Evolutionary conservation across 2,888 invertebrate species (phyloP), one percentile per base, ranked within the genome.

Genomic region (Trachelus stipa): DNA sequence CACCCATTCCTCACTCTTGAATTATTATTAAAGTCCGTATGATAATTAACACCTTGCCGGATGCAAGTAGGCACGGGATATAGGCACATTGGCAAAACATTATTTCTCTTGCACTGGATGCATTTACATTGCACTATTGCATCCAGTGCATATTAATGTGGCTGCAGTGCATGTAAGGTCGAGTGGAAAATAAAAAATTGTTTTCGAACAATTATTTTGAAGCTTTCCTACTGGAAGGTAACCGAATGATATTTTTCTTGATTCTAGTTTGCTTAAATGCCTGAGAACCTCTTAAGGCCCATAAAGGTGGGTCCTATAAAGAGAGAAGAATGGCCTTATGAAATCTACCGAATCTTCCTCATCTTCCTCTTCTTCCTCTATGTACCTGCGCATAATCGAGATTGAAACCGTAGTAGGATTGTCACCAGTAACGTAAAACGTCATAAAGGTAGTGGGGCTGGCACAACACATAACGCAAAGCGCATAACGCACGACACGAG

Each of bases 401-500:
- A 85, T 84, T 86, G 83, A 83, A 84, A 83, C 83, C 82, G 82
- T 81, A 34, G 77, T 81, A 82, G 80, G 83, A 85, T 83, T 81
- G 83, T 86, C 83, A 82, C 83, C 83, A 81, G 87, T 86, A 86
- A 86, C 85, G 87, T 87, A 86, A 88, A 85, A 84, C 84, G 83
- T 81, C 82, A 80, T 81, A 83, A 81, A 82, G 82, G 81, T 77
- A 76, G 31, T 33, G 31, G 69, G 6, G 30, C 31, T 69, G 69
- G 30, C 69, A 30, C 69, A 30, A 15, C 69, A 11, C 69, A 69
- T 69, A 69, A 69, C 85, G 84, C 85, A 85, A 85, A 85, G 83
- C 81, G 86, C 84, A 88, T 88, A 88, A 88, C 84, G 86, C 86
- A 87, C 86, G 85, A 85, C 86, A 84, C 86, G 85, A 86, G 87